Conservation (phyloP, 2,113 vertebrate species). For the Solea solea region DNA sequence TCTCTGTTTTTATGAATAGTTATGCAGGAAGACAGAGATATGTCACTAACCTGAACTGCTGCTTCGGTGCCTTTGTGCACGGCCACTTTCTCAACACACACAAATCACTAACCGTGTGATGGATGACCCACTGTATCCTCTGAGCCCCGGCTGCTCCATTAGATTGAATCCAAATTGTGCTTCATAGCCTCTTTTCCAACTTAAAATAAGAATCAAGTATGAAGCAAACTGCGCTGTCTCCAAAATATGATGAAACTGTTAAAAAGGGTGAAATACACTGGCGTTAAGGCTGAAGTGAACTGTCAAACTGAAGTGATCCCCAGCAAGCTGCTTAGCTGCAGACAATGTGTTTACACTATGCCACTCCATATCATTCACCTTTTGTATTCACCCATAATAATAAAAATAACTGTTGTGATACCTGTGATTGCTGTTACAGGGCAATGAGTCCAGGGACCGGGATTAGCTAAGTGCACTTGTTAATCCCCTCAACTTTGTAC, state of each 20-base stretch:
- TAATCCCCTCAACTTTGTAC: neutral
- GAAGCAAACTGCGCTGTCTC: neutral
- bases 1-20: too few species aligned
- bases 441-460: neutral
- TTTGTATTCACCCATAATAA: neutral
- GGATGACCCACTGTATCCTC: neutral
- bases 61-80: neutral
- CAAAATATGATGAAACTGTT: neutral
- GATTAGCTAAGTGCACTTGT: neutral
- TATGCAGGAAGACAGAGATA: neutral
- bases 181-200: slow-evolving; percentile 1
- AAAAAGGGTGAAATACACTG: neutral
- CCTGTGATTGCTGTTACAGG: neutral
- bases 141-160: neutral
- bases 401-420: neutral
- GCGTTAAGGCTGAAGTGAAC: neutral
- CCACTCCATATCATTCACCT: neutral
- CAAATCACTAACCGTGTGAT: neutral
- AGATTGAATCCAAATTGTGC: neutral
- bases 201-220: neutral
- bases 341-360: neutral
- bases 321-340: neutral
- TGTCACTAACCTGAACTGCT: neutral
- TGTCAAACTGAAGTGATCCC: neutral
- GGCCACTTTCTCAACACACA: neutral